A percentile compares a stretch with the other conserved stretches of the same genome.
Conservation (phyloP, 2,797 vertebrate genomes). For the Lepus townsendii region DNA sequence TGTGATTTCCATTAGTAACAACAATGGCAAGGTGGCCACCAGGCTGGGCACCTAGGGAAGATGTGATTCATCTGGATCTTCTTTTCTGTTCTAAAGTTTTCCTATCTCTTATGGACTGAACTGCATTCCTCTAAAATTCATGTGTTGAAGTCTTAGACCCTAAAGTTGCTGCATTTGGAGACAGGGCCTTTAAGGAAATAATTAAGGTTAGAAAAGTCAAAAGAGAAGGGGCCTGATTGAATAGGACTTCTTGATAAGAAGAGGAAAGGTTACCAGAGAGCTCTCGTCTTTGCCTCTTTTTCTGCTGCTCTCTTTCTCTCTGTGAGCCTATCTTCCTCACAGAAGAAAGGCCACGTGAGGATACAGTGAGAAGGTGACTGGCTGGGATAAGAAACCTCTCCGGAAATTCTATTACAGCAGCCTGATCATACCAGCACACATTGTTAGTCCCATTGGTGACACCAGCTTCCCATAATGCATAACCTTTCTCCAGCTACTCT, state of each 20-base stretch:
- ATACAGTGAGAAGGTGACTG: neutral
- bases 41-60: neutral
- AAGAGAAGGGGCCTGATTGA: neutral
- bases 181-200: neutral
- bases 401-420: neutral
- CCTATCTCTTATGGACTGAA: neutral
- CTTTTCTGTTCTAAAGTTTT: neutral
- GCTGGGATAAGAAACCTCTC: neutral
- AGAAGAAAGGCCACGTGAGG: neutral
- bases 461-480: neutral
- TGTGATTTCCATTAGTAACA: neutral
- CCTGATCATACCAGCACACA: neutral
- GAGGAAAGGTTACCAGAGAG: neutral
- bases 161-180: neutral
- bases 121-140: neutral
- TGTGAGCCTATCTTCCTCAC: neutral
- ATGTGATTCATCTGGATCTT: neutral
- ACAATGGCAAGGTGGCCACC: slow-evolving; percentile 2
- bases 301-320: too few relatives aligned
- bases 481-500: rapidly evolving
- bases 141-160: neutral
- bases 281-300: too few relatives aligned
- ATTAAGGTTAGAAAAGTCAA: slow-evolving; percentile 10
- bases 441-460: neutral
- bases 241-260: neutral